phyloP scores from a whole-genome alignment of 2,797 vertebrate species.

The Tokudaia muenninki region DNA sequence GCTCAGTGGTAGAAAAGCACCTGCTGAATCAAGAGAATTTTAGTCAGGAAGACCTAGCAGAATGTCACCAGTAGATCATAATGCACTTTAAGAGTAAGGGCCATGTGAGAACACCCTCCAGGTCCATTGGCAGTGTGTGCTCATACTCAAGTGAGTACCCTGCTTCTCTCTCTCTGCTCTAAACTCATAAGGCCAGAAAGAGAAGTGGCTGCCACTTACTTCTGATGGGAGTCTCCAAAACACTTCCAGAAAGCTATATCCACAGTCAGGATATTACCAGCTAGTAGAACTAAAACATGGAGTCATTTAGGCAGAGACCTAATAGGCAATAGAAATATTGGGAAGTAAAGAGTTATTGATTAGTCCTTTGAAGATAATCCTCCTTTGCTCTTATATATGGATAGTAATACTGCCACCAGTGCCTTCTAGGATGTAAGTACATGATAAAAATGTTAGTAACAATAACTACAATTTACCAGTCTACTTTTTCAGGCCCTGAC shows the following conservation, averaged over 20 bases:
- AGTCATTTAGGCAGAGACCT: slow-evolving; percentile 61
- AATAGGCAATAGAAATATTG: slow-evolving; percentile 20
- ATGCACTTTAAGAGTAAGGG: not conserved
- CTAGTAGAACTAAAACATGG: slow-evolving; percentile 54
- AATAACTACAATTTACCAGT: slow-evolving; percentile 55
- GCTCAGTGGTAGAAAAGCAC: not conserved
- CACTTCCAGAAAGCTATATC: not conserved
- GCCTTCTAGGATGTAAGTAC: slow-evolving; percentile 55
- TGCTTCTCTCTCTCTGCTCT: not conserved
- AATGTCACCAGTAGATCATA: slow-evolving; percentile 1
- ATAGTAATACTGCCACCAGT: slow-evolving; percentile 9
- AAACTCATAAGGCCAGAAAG: not conserved
- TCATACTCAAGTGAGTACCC: not conserved
- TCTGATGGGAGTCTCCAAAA: not conserved
- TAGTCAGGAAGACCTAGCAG: not conserved
- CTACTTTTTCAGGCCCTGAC: slow-evolving; percentile 27
- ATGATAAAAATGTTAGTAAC: slow-evolving; percentile 49
- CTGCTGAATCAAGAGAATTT: not conserved
- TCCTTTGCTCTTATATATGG: slow-evolving; percentile 44
- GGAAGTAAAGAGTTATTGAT: slow-evolving; percentile 57
- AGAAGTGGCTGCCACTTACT: not conserved
- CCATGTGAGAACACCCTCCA: not conserved
- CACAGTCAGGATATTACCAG: slow-evolving; percentile 11
- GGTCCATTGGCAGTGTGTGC: not conserved
- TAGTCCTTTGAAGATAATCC: slow-evolving; percentile 53